A percentile compares a stretch with the other conserved stretches of the same genome.
Conservation (phyloP, 2,113 vertebrate genomes). For the Athene noctua region DNA sequence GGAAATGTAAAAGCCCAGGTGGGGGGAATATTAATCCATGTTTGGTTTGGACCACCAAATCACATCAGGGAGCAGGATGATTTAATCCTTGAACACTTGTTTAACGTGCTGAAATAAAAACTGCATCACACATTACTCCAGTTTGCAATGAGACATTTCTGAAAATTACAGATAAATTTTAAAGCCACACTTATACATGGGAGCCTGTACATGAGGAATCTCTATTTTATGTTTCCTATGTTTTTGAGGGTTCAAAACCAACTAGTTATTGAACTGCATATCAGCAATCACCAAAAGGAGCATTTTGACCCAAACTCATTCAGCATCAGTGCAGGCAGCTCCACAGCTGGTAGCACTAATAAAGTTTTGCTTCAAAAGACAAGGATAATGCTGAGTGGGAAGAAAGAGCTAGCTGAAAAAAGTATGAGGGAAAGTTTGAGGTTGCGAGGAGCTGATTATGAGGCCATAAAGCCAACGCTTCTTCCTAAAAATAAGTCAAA, state of each 20-base stretch:
- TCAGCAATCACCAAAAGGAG: neutral
- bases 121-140: neutral
- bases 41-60: constrained; percentile 53
- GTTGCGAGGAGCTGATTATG: neutral
- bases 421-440: neutral
- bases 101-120: neutral
- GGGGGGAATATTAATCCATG: constrained; percentile 32
- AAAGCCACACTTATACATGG: neutral
- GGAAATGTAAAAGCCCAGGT: constrained; percentile 54
- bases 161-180: neutral
- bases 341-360: neutral
- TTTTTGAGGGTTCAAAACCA: neutral
- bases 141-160: neutral
- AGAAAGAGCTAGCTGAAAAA: neutral
- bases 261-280: neutral
- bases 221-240: neutral
- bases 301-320: neutral
- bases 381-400: neutral
- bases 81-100: constrained; percentile 33
- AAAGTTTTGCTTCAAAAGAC: neutral
- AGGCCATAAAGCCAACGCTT: neutral
- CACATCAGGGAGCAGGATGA: constrained; percentile 42
- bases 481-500: neutral
- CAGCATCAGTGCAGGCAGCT: neutral
- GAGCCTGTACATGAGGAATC: neutral